Evolutionary conservation across 2,888 invertebrate genomes (phyloP).

Genomic region (Sarcophaga subvicina): DNA sequence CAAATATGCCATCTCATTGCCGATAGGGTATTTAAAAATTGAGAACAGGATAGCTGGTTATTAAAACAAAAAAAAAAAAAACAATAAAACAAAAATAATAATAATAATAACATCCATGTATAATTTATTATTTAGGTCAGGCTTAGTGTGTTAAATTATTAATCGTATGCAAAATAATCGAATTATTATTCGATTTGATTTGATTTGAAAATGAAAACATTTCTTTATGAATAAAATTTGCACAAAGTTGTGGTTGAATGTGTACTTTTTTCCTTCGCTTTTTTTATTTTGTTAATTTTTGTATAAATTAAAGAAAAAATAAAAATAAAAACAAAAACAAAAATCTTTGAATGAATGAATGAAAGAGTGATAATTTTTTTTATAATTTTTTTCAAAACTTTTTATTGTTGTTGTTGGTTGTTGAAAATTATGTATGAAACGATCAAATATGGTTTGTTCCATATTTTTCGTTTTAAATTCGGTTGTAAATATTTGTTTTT

Average conservation of each 20-base stretch:
- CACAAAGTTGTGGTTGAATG: not conserved
- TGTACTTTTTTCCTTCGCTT: too few species aligned
- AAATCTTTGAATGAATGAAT: slow-evolving; percentile 1
- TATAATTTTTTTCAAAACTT: slow-evolving; percentile 2
- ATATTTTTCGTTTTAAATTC: slow-evolving; percentile 19
- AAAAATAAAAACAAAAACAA: not conserved
- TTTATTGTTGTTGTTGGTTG: not conserved
- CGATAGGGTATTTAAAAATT: too few species aligned
- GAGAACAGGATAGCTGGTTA: not conserved
- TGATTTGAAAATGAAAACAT: not conserved
- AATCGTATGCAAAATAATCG: too few species aligned
- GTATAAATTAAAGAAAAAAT: not conserved
- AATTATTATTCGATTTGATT: too few species aligned
- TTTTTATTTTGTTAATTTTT: not conserved
- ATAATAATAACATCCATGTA: not conserved
- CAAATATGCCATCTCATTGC: too few species aligned
- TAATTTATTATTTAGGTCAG: too few species aligned
- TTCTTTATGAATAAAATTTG: slow-evolving; percentile 18
- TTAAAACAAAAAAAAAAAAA: slow-evolving; percentile 14
- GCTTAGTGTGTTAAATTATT: too few species aligned
- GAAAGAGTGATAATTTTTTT: slow-evolving; percentile 23
- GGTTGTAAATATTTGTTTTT: slow-evolving; percentile 23
- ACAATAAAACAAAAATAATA: slow-evolving; percentile 3
- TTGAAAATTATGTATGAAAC: slow-evolving; percentile 25
- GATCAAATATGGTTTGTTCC: slow-evolving; percentile 33